Evolutionary conservation across 2,797 vertebrate species (phyloP), one percentile per base, ranked within the genome.

Genomic region (Carduelis carduelis): DNA sequence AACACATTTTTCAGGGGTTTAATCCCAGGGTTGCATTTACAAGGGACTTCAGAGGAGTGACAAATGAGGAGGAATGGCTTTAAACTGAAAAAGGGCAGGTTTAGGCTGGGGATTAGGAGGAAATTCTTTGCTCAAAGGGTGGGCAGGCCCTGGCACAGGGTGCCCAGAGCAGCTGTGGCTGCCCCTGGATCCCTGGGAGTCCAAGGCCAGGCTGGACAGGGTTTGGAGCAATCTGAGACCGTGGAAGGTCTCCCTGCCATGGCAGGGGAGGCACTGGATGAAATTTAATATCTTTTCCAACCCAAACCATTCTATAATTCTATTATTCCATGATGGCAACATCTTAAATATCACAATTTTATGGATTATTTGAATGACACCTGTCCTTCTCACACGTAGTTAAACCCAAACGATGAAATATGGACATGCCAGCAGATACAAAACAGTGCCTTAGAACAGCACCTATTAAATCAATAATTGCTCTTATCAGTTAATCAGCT

Each of bases 141-240:
- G n/a, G 6, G 0, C 3, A 57, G 32, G 19, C 4, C 4, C 16
- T 50, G 66, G 34, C 8, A 41, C 5, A 7, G 34, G 16, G 4
- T 66, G 11, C 9, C 34, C 55, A 68, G 61, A 39, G 28, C 0
- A 80, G 68, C 23, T 59, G n/a, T 30, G 76, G 59, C n/a, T 72
- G n/a, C 5, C 20, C 11, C n/a, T 55, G 80, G 24, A 65, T 57
- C 44, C n/a, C 66, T 80, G 76, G 16, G 0, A 64, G 37, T 0
- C 28, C 46, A 26, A 39, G 20, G 17, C 28, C 85, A 59, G 20
- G 66, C 0, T 64, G 50, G 32, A 37, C 0, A 0, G n/a, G 14
- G 14, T 43, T 34, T 24, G 66, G 52, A 75, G 12, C 6, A 24
- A 0, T 11, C 34, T 75, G 55, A 47, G 27, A 8, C 0, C 2